Evolutionary conservation across 2,888 invertebrate genomes (phyloP).

Genomic region (Protodeltote pygarga): DNA sequence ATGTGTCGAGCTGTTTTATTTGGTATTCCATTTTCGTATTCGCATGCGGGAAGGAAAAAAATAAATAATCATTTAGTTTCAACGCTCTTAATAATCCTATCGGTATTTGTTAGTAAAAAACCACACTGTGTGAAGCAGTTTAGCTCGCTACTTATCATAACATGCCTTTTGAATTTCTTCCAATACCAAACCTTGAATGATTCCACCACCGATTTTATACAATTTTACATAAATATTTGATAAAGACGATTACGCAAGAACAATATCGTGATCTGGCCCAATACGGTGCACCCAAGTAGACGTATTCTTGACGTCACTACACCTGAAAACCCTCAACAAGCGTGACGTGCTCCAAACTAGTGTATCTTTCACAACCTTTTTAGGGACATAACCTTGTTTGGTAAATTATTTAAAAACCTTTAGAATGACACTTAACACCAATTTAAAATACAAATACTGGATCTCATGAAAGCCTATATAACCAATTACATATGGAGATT

Average conservation of each 20-base stretch:
- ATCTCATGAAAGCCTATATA: background rate
- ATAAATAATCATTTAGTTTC: constrained; percentile 54
- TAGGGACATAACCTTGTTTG: constrained; percentile 61
- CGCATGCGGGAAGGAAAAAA: constrained; percentile 82
- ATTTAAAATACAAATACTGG: constrained; percentile 3
- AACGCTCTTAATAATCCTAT: constrained; percentile 39
- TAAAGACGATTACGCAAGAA: constrained; percentile 25
- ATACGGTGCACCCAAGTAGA: constrained; percentile 60
- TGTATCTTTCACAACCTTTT: constrained; percentile 51
- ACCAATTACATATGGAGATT: background rate
- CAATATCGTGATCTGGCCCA: constrained; percentile 49
- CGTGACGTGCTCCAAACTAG: constrained; percentile 69
- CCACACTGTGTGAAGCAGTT: constrained; percentile 56
- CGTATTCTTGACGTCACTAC: constrained; percentile 62
- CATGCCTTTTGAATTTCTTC: constrained; percentile 50
- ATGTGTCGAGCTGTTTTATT: constrained; percentile 81
- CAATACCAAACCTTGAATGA: constrained; percentile 34
- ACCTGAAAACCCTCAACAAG: constrained; percentile 64
- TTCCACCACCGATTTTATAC: constrained; percentile 39
- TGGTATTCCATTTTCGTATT: constrained; percentile 73
- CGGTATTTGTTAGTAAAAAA: constrained; percentile 58
- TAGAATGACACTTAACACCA: too few species aligned
- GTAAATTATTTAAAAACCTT: background rate
- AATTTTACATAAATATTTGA: constrained; percentile 25
- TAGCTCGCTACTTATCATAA: constrained; percentile 43